phyloP scores from a whole-genome alignment of 1,140 invertebrate genomes.

The Drosophila seguyi region DNA sequence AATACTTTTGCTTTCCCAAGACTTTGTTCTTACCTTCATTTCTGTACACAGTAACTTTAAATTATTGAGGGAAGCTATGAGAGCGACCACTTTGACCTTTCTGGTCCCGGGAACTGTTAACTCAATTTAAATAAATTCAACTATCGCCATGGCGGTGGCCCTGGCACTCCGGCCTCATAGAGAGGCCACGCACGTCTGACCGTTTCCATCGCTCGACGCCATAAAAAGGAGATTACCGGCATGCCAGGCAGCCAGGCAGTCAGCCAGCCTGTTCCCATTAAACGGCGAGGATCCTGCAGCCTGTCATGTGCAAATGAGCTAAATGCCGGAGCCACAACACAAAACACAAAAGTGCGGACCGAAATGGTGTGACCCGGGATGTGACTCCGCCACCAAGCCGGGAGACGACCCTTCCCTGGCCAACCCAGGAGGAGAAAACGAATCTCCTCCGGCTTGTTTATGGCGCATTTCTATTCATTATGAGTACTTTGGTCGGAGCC shows the following conservation, averaged over 20 bases:
- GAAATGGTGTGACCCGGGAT: constrained; percentile 31
- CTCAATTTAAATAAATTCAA: constrained; percentile 78
- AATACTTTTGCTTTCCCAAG: background rate
- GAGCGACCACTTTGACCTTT: constrained; percentile 31
- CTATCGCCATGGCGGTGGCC: constrained; percentile 43
- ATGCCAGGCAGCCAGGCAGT: constrained; percentile 23
- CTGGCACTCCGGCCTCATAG: constrained; percentile 40
- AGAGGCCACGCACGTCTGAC: constrained; percentile 71
- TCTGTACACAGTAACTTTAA: background rate
- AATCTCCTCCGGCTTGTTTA: constrained; percentile 61
- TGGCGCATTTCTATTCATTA: constrained; percentile 82
- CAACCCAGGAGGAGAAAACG: background rate
- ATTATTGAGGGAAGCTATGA: constrained; percentile 4
- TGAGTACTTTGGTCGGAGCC: constrained; percentile 66
- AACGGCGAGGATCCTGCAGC: constrained; percentile 37
- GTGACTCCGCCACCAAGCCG: constrained; percentile 17
- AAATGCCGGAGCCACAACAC: constrained; percentile 51
- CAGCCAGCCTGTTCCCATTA: constrained; percentile 58
- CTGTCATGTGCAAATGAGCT: constrained; percentile 73
- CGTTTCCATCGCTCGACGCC: constrained; percentile 55
- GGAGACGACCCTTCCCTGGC: constrained; percentile 5
- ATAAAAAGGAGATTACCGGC: constrained; percentile 76
- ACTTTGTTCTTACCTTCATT: background rate
- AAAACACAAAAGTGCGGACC: constrained; percentile 58
- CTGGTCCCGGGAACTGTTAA: constrained; percentile 36